Evolutionary conservation across 2,797 vertebrate species (phyloP).

Genomic region (Caiman crocodilus): DNA sequence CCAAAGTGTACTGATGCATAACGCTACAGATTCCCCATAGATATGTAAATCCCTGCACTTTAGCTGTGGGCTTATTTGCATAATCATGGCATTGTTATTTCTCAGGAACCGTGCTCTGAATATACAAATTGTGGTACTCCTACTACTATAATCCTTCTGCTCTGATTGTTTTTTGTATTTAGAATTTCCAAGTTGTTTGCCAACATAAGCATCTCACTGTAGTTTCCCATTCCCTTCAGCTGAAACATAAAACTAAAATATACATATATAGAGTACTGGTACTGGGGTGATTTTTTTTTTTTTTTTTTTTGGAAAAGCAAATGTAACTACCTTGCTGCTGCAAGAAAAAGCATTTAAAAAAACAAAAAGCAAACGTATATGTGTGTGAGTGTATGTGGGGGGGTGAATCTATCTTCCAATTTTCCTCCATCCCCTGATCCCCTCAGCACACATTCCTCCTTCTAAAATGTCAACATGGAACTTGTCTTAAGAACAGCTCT

Average conservation of each 20-base stretch:
- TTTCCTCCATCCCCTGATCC: neutral
- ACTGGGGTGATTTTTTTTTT: neutral
- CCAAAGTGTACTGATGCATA: conserved; percentile 16
- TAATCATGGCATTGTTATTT: conserved; percentile 64
- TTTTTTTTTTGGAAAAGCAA: conserved; percentile 16
- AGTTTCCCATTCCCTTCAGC: conserved; percentile 32
- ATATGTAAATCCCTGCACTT: conserved; percentile 42
- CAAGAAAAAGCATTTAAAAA: neutral
- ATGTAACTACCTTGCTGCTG: neutral
- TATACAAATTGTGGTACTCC: conserved; percentile 66
- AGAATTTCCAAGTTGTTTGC: conserved; percentile 55
- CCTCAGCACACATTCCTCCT: neutral
- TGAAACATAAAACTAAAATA: conserved; percentile 44
- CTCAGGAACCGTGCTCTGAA: conserved; percentile 62
- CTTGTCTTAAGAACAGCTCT: neutral
- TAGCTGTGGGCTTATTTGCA: conserved; percentile 39
- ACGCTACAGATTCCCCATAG: conserved; percentile 42
- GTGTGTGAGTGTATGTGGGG: rapidly evolving
- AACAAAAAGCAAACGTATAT: neutral
- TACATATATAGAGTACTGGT: neutral
- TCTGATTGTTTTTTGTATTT: conserved; percentile 46
- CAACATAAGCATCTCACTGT: conserved; percentile 15
- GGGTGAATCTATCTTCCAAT: neutral
- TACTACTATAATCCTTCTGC: conserved; percentile 56
- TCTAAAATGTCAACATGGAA: neutral